Conservation (phyloP, 1,140 invertebrate genomes). For the Zaprionus capensis region DNA sequence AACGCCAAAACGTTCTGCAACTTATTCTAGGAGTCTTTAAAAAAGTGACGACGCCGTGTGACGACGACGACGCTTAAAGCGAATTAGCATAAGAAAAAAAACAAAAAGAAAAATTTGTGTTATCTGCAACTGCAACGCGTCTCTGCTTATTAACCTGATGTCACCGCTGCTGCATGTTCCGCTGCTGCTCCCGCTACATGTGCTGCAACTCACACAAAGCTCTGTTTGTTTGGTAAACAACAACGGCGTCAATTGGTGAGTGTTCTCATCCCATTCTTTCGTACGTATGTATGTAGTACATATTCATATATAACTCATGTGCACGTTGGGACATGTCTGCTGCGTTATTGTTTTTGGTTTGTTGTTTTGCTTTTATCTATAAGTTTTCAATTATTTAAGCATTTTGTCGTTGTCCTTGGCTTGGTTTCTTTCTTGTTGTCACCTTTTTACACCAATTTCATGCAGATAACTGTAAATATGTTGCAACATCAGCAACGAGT, state of each 20-base stretch:
- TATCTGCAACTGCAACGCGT: constrained; percentile 10
- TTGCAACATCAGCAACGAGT: not conserved
- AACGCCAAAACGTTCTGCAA: not conserved
- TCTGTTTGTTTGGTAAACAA: constrained; percentile 44
- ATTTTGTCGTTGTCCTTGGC: constrained; percentile 2
- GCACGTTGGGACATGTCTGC: constrained; percentile 7
- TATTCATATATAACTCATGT: not conserved
- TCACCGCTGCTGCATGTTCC: constrained; percentile 11
- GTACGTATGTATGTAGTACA: not conserved
- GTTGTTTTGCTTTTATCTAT: not conserved
- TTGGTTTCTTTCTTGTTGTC: not conserved
- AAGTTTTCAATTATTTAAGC: not conserved
- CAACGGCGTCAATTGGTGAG: constrained; percentile 37
- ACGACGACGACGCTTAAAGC: constrained; percentile 48
- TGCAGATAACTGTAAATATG: not conserved
- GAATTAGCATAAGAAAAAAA: constrained; percentile 28
- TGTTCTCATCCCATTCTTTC: constrained; percentile 14
- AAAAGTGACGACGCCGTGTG: constrained; percentile 62
- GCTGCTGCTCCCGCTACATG: constrained; percentile 11
- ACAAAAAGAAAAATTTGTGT: constrained; percentile 32
- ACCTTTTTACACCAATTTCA: constrained; percentile 3
- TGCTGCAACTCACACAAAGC: constrained; percentile 19
- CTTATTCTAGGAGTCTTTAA: constrained; percentile 6
- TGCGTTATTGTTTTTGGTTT: not conserved
- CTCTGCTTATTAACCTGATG: constrained; percentile 18